Conservation (phyloP, 1,140 invertebrate genomes). For the Trichonephila clavipes region DNA sequence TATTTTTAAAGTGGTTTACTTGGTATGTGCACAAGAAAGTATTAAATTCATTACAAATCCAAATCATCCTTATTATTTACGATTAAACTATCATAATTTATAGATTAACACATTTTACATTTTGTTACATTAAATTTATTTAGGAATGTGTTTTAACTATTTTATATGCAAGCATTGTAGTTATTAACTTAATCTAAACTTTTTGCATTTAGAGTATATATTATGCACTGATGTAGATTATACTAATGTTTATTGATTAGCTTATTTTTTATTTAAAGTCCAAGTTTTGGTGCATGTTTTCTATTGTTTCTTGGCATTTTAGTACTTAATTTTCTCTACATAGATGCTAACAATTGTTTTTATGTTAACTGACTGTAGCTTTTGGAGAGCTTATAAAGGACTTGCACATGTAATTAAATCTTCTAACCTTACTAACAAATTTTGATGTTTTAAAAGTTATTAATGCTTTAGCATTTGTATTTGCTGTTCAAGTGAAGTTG, state of each 20-base stretch:
- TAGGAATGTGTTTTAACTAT: background rate
- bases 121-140: background rate
- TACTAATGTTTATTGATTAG: conserved; percentile 31
- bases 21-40: no score
- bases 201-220: background rate
- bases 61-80: no score
- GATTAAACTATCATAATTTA: no score
- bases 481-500: background rate
- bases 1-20: no score
- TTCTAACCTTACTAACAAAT: no score
- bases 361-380: conserved; percentile 34
- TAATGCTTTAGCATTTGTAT: background rate
- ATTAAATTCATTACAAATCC: no score
- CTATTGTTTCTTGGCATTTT: conserved; percentile 20
- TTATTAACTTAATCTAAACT: background rate
- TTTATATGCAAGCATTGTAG: background rate
- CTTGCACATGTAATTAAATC: background rate
- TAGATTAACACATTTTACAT: background rate
- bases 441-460: no score
- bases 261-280: background rate
- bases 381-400: conserved; percentile 64
- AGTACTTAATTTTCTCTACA: conserved; percentile 18
- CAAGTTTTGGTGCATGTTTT: conserved; percentile 35
- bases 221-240: conserved; percentile 13
- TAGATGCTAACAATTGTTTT: conserved; percentile 43